A percentile compares a stretch with the other conserved stretches of the same genome.
phyloP scores from a whole-genome alignment of 2,888 invertebrate genomes.

The Epinotia ramella region DNA sequence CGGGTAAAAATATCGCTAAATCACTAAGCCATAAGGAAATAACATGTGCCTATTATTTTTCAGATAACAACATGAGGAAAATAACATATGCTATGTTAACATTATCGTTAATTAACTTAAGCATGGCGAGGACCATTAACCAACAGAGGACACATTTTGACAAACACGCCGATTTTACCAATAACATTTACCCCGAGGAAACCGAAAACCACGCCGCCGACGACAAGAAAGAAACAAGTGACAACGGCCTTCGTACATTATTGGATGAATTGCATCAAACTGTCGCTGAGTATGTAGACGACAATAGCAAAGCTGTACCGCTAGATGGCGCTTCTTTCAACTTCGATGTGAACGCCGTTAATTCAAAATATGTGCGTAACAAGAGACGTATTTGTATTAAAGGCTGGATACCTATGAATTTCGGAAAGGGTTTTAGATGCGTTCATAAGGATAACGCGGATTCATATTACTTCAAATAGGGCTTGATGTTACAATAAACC shows the following conservation, averaged over 20 bases:
- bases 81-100: not conserved
- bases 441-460: not conserved
- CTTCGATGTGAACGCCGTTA: not conserved
- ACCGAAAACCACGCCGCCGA: not conserved
- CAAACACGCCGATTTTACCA: not conserved
- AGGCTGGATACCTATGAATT: not conserved
- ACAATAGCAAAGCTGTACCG: not conserved
- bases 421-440: not conserved
- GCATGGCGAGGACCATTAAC: conserved; percentile 15
- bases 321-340: not conserved
- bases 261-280: not conserved
- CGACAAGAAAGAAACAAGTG: not conserved
- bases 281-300: not conserved
- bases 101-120: conserved; percentile 3
- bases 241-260: not conserved
- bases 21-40: conserved; percentile 3
- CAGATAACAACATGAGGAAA: conserved; percentile 35
- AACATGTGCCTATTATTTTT: conserved; percentile 3
- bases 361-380: not conserved
- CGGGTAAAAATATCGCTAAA: too few relatives aligned
- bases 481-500: not conserved
- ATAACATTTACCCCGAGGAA: not conserved
- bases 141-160: not conserved
- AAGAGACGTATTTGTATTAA: not conserved
- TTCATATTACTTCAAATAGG: not conserved